A percentile compares a stretch with the other conserved stretches of the same genome.
Conservation (phyloP, 1,140 invertebrate species). For the Dinoponera quadriceps region DNA sequence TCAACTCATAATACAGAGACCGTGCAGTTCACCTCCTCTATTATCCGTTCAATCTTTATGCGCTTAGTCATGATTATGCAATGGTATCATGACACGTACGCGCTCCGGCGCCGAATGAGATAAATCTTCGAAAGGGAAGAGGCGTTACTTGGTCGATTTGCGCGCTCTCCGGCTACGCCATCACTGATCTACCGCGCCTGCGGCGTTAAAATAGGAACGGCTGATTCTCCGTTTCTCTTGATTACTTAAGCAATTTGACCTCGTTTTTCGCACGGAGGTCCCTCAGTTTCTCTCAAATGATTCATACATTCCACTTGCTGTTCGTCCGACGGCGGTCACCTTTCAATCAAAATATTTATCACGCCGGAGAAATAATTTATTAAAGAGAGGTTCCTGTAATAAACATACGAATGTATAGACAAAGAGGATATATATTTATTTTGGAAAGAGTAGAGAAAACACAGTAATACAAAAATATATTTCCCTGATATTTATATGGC, state of each 20-base stretch:
- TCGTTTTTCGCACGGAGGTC: neutral
- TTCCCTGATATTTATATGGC: slow-evolving; percentile 37
- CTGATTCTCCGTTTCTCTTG: neutral
- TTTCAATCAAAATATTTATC: neutral
- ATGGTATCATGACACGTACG: neutral
- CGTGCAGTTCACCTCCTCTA: neutral
- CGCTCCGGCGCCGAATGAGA: slow-evolving; percentile 19
- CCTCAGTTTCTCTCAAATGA: neutral
- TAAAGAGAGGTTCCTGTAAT: slow-evolving; percentile 2
- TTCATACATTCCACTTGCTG: neutral
- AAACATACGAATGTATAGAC: neutral
- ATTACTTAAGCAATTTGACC: slow-evolving; percentile 7
- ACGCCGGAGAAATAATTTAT: neutral
- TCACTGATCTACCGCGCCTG: slow-evolving; percentile 13
- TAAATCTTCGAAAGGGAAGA: neutral
- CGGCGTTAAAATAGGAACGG: neutral
- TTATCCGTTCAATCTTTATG: slow-evolving; percentile 22
- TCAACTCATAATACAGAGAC: slow-evolving; percentile 8
- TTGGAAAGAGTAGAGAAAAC: slow-evolving; percentile 52
- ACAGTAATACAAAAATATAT: slow-evolving; percentile 69
- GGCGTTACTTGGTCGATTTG: neutral
- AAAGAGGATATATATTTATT: slow-evolving; percentile 71
- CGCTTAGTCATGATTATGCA: slow-evolving; percentile 9
- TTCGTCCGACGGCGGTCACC: neutral
- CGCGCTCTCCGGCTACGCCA: neutral